Evolutionary conservation across 2,797 vertebrate genomes (phyloP).

Genomic region (Acanthurus lineatus): DNA sequence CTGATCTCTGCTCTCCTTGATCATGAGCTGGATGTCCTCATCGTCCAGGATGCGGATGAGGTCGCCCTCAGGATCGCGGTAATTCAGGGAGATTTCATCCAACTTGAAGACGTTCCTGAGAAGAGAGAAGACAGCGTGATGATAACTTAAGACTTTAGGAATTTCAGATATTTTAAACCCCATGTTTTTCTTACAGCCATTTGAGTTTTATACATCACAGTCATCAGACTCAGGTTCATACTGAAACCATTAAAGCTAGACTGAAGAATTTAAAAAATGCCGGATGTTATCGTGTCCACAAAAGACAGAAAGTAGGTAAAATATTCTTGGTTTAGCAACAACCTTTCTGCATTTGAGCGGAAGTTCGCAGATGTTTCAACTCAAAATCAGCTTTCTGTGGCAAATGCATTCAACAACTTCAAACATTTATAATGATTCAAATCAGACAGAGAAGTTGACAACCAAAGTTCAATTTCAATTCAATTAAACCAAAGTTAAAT

Average conservation of each 20-base stretch:
- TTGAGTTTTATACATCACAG: not conserved
- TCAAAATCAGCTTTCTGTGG: too few relatives aligned
- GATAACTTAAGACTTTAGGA: not conserved
- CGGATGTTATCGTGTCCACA: not conserved
- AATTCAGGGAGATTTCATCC: slow-evolving; percentile 90
- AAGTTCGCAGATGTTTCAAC: too few relatives aligned
- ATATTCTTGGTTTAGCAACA: too few relatives aligned
- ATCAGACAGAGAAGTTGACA: not conserved
- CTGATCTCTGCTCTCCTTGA: slow-evolving; percentile 80
- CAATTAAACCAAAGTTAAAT: not conserved
- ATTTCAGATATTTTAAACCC: not conserved
- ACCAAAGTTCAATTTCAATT: not conserved
- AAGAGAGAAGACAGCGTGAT: not conserved
- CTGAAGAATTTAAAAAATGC: not conserved
- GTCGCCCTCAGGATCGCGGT: slow-evolving; percentile 90
- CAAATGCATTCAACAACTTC: too few relatives aligned
- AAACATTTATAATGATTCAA: not conserved
- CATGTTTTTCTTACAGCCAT: not conserved
- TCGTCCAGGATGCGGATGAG: slow-evolving; percentile 92
- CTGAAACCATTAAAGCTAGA: not conserved
- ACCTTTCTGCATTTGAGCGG: too few relatives aligned
- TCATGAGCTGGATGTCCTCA: slow-evolving; percentile 91
- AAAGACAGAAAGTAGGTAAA: not conserved
- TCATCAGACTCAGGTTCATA: not conserved
- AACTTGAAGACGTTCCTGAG: slow-evolving; percentile 88